phyloP scores from a whole-genome alignment of 2,797 vertebrate genomes.

The Lepilemur ruficaudatus region DNA sequence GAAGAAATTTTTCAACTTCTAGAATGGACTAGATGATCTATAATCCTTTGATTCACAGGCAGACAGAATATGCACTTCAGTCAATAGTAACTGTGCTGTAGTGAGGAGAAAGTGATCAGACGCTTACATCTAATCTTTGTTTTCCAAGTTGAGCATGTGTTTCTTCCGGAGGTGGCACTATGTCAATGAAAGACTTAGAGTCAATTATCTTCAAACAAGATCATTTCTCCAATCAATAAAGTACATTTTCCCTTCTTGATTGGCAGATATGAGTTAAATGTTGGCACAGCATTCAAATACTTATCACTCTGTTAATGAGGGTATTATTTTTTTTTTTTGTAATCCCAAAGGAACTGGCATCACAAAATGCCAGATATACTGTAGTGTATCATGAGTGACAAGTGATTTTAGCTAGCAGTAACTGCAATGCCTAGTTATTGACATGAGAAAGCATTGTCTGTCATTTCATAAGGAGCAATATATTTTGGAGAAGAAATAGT shows the following conservation, averaged over 20 bases:
- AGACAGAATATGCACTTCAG: slow-evolving; percentile 6
- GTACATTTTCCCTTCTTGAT: slow-evolving; percentile 63
- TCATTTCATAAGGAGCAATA: background rate
- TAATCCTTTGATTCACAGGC: slow-evolving; percentile 44
- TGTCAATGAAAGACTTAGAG: slow-evolving; percentile 52
- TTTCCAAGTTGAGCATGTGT: slow-evolving; percentile 49
- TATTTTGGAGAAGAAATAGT: slow-evolving; percentile 32
- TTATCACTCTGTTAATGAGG: slow-evolving; percentile 67
- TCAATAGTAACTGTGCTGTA: slow-evolving; percentile 38
- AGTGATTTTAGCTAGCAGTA: slow-evolving; percentile 51
- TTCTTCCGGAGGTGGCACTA: slow-evolving; percentile 59
- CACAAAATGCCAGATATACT: slow-evolving; percentile 31
- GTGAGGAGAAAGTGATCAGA: slow-evolving; percentile 49
- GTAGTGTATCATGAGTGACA: slow-evolving; percentile 35
- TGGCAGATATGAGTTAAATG: slow-evolving; percentile 60
- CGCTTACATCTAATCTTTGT: slow-evolving; percentile 51
- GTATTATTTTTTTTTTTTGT: slow-evolving; percentile 10
- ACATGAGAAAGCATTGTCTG: background rate
- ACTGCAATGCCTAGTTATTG: slow-evolving; percentile 50
- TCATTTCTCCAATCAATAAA: slow-evolving; percentile 76
- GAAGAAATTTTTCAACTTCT: background rate
- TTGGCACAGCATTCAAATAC: slow-evolving; percentile 63
- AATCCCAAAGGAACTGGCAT: slow-evolving; percentile 41
- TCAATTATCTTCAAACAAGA: slow-evolving; percentile 75
- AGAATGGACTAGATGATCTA: slow-evolving; percentile 44